These are phyloP conservation scores for Sycobia sp. DNA, from an alignment of 1,140 invertebrate genomes.

Conservation along the genomic window DNA sequence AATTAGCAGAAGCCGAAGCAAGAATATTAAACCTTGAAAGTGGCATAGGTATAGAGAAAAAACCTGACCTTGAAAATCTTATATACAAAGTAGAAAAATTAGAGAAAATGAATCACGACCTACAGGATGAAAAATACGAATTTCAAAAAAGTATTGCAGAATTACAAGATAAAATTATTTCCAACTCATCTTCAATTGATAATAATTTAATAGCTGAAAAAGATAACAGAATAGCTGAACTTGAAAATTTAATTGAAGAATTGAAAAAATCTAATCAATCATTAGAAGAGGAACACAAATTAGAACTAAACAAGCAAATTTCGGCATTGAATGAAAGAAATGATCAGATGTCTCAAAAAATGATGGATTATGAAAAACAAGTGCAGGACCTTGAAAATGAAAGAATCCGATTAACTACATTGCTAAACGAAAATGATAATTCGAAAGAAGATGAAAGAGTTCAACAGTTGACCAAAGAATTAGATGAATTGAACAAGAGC, in stretches of 20 bases:
- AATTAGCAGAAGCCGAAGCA: slow-evolving; percentile 49
- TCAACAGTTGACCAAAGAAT: slow-evolving; percentile 67
- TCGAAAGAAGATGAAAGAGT: slow-evolving; percentile 58
- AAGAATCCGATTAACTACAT: slow-evolving; percentile 41
- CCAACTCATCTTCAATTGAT: slow-evolving; percentile 29
- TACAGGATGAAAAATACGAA: slow-evolving; percentile 54
- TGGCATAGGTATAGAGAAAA: slow-evolving; percentile 41
- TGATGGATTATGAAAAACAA: slow-evolving; percentile 45
- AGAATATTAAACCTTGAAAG: slow-evolving; percentile 50
- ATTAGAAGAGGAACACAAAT: slow-evolving; percentile 47
- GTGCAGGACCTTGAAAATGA: slow-evolving; percentile 49
- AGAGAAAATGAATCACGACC: slow-evolving; percentile 44
- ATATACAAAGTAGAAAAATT: slow-evolving; percentile 47
- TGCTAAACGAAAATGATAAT: slow-evolving; percentile 36
- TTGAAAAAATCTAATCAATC: slow-evolving; percentile 49
- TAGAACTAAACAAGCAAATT: slow-evolving; percentile 46
- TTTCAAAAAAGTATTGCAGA: slow-evolving; percentile 51
- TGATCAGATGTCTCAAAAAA: slow-evolving; percentile 46
- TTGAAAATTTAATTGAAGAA: slow-evolving; percentile 53
- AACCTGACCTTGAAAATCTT: slow-evolving; percentile 44
- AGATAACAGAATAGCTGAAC: slow-evolving; percentile 54
- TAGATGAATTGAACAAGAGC: slow-evolving; percentile 78
- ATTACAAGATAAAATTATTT: slow-evolving; percentile 49
- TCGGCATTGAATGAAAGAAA: slow-evolving; percentile 45
- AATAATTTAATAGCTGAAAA: slow-evolving; percentile 48